Evolutionary conservation across 2,797 vertebrate species (phyloP).

Genomic region (Chaunax sp.): DNA sequence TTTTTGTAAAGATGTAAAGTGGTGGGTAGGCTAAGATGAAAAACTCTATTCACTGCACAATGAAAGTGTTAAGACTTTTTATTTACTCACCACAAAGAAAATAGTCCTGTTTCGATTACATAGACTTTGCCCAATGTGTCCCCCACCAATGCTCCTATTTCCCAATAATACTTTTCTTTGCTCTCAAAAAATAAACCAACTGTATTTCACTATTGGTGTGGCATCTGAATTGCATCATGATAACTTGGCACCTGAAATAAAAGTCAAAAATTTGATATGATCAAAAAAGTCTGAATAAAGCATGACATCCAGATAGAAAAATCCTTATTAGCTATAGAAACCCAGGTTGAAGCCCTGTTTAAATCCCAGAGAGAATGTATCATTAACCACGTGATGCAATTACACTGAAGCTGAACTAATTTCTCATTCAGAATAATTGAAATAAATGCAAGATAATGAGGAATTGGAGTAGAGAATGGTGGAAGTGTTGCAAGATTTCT

Average conservation of each 20-base stretch:
- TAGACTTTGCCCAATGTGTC: neutral
- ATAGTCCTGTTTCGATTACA: conserved; percentile 17
- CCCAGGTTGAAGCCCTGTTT: conserved; percentile 54
- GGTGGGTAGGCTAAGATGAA: conserved; percentile 7
- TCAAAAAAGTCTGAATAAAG: conserved; percentile 36
- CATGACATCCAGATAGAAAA: conserved; percentile 7
- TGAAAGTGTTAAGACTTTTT: conserved; percentile 29
- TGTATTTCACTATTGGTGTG: conserved; percentile 21
- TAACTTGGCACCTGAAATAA: conserved; percentile 21
- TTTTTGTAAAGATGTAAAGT: conserved; percentile 28
- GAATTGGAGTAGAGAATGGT: conserved; percentile 46
- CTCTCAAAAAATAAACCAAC: conserved; percentile 5
- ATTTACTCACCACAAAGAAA: conserved; percentile 22
- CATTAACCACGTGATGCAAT: conserved; percentile 68
- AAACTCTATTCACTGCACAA: neutral
- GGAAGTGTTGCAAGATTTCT: conserved; percentile 35
- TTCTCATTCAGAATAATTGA: conserved; percentile 61
- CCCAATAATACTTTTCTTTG: conserved; percentile 30
- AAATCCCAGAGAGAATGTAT: conserved; percentile 59
- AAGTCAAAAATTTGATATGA: conserved; percentile 50
- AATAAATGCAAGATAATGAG: conserved; percentile 61
- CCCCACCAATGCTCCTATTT: conserved; percentile 1
- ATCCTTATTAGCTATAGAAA: conserved; percentile 37
- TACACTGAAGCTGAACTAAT: conserved; percentile 68
- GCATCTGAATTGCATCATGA: conserved; percentile 48